Evolutionary conservation across 2,888 invertebrate genomes (phyloP).

Genomic region (Choristoneura rosaceana): DNA sequence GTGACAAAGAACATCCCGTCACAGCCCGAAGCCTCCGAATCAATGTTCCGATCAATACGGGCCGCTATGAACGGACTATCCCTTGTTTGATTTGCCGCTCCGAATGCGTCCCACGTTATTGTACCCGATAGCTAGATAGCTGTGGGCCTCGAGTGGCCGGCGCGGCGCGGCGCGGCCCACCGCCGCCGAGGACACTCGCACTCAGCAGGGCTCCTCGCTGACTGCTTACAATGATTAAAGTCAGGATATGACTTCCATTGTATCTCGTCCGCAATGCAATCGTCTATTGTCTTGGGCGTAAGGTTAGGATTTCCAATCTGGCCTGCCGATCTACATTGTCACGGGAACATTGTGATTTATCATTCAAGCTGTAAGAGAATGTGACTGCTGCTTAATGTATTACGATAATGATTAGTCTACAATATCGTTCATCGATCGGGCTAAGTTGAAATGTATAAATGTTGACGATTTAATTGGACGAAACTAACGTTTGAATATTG

Average conservation of each 20-base stretch:
- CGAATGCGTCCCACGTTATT: slow-evolving; percentile 49
- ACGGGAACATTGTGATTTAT: slow-evolving; percentile 28
- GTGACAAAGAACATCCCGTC: slow-evolving; percentile 75
- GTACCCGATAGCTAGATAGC: slow-evolving; percentile 50
- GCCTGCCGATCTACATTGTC: slow-evolving; percentile 36
- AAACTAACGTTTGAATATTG: background rate
- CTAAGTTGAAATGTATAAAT: background rate
- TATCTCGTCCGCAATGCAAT: slow-evolving; percentile 49
- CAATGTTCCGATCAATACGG: slow-evolving; percentile 57
- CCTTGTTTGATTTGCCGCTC: slow-evolving; percentile 51
- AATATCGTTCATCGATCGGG: background rate
- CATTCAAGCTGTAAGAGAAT: background rate
- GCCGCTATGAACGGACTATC: slow-evolving; percentile 43
- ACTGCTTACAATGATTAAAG: slow-evolving; percentile 49
- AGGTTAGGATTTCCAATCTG: slow-evolving; percentile 29
- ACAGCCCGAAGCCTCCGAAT: slow-evolving; percentile 61
- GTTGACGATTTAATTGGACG: background rate
- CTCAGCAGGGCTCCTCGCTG: slow-evolving; percentile 25
- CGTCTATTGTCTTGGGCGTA: slow-evolving; percentile 39
- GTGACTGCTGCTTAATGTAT: background rate
- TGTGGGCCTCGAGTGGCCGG: slow-evolving; percentile 26
- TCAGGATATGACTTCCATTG: slow-evolving; percentile 53
- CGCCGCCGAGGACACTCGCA: slow-evolving; percentile 14
- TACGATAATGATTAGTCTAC: background rate
- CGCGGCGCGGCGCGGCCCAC: slow-evolving; percentile 18